These are phyloP conservation scores for Osmoderma eremita DNA, from an alignment of 2,888 invertebrate genomes.

Conservation along the genomic window DNA sequence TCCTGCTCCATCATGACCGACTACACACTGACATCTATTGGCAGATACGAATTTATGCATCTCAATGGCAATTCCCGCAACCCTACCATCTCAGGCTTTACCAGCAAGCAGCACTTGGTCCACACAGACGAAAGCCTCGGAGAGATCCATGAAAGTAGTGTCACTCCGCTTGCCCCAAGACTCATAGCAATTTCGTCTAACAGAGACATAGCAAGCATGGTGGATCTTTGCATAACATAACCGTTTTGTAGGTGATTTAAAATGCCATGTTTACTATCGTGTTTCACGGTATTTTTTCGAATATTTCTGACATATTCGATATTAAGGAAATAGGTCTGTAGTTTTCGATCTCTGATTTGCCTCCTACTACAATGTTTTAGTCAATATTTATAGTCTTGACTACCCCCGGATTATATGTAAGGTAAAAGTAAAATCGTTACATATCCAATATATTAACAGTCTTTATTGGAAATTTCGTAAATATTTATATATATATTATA, in stretches of 20 bases:
- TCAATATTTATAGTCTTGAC: too few relatives aligned
- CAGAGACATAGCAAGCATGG: background rate
- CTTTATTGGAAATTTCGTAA: conserved; percentile 36
- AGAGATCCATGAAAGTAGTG: background rate
- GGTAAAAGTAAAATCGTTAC: too few relatives aligned
- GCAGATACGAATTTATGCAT: background rate
- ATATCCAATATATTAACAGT: conserved; percentile 20
- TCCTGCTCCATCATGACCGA: background rate
- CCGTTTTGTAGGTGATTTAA: too few relatives aligned
- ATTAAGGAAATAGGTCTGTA: too few relatives aligned
- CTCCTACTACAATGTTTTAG: too few relatives aligned
- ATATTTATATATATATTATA: conserved; percentile 1
- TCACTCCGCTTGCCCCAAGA: background rate
- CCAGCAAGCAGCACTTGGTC: background rate
- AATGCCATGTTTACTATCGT: too few relatives aligned
- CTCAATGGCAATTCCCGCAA: background rate
- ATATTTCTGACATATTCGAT: too few relatives aligned
- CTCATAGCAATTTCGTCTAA: too few relatives aligned
- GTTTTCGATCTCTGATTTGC: too few relatives aligned
- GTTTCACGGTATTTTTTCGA: too few relatives aligned
- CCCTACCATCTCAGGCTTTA: background rate
- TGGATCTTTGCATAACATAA: background rate
- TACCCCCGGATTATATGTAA: too few relatives aligned
- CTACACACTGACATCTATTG: background rate
- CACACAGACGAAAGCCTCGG: background rate